Percentiles rank a stretch among this genome's conserved stretches.
These are phyloP conservation scores for Zhuqinia jingwanae DNA, from an alignment of 2,888 invertebrate genomes.

Conservation along the genomic window DNA sequence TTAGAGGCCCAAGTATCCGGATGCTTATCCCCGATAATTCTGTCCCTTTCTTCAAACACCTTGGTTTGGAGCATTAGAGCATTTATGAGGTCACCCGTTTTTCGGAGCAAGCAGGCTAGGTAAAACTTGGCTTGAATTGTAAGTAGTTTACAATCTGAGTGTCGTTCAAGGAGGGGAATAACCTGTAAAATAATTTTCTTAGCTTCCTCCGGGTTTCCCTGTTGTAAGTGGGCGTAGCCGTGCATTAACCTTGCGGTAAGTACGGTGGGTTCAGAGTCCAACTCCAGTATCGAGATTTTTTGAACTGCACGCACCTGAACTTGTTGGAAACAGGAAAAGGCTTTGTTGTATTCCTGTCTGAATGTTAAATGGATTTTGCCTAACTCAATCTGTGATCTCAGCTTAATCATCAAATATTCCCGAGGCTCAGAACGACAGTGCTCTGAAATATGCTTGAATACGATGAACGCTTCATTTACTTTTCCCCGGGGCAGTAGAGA, in stretches of 20 bases:
- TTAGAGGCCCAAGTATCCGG: slow-evolving; percentile 53
- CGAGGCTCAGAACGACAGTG: slow-evolving; percentile 30
- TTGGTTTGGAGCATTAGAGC: slow-evolving; percentile 58
- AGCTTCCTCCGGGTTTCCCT: slow-evolving; percentile 35
- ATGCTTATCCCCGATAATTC: slow-evolving; percentile 34
- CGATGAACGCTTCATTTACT: slow-evolving; percentile 43
- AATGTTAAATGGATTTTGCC: slow-evolving; percentile 20
- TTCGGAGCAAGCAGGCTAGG: slow-evolving; percentile 27
- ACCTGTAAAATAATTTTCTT: slow-evolving; percentile 55
- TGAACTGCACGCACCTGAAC: slow-evolving; percentile 56
- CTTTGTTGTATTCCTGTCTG: slow-evolving; percentile 46
- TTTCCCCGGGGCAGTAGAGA: slow-evolving; percentile 19
- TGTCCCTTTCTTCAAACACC: slow-evolving; percentile 41
- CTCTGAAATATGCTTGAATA: slow-evolving; percentile 45
- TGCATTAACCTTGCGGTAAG: slow-evolving; percentile 32
- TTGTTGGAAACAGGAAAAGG: slow-evolving; percentile 56
- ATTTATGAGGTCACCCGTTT: slow-evolving; percentile 56
- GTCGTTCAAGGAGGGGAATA: slow-evolving; percentile 34
- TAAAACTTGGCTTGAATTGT: slow-evolving; percentile 33
- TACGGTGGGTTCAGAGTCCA: slow-evolving; percentile 54
- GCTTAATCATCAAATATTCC: slow-evolving; percentile 38
- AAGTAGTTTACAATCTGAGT: neutral
- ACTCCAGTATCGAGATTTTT: slow-evolving; percentile 33
- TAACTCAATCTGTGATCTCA: slow-evolving; percentile 51
- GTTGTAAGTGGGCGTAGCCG: slow-evolving; percentile 30